These are phyloP conservation scores for Agrotis exclamationis DNA, from an alignment of 2,888 invertebrate genomes.

Conservation along the genomic window DNA sequence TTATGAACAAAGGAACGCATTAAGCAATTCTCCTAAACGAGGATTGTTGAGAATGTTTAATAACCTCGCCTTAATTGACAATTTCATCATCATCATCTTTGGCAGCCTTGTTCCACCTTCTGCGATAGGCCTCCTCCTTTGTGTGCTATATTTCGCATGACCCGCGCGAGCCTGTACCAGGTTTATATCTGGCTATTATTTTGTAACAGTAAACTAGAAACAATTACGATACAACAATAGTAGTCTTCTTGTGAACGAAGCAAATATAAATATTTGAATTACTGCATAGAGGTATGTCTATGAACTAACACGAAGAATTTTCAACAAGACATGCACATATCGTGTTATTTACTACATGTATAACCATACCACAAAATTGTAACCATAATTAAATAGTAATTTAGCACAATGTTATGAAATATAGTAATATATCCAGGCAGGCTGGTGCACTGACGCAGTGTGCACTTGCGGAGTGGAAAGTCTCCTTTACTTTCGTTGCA, in stretches of 20 bases:
- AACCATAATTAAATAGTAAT: not conserved
- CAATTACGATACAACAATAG: too few species aligned
- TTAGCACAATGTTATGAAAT: slow-evolving; percentile 5
- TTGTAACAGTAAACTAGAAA: too few species aligned
- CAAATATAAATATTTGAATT: slow-evolving; percentile 2
- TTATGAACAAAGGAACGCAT: not conserved
- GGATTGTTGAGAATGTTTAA: slow-evolving; percentile 1
- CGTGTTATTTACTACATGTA: slow-evolving; percentile 7
- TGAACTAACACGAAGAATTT: not conserved
- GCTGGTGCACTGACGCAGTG: slow-evolving; percentile 10
- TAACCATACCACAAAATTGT: not conserved
- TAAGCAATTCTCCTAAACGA: slow-evolving; percentile 1
- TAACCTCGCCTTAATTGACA: too few species aligned
- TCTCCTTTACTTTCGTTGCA: slow-evolving; percentile 60
- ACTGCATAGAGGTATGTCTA: too few species aligned
- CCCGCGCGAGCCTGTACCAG: too few species aligned
- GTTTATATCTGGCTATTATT: too few species aligned
- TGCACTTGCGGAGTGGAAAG: slow-evolving; percentile 59
- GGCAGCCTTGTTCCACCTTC: slow-evolving; percentile 1
- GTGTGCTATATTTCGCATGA: too few species aligned
- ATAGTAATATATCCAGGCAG: not conserved
- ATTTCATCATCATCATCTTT: too few species aligned
- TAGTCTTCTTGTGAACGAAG: not conserved
- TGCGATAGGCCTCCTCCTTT: too few species aligned
- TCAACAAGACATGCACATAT: slow-evolving; percentile 1